These are phyloP conservation scores for Odontocerum albicorne DNA, from an alignment of 2,888 invertebrate genomes.

Conservation along the genomic window DNA sequence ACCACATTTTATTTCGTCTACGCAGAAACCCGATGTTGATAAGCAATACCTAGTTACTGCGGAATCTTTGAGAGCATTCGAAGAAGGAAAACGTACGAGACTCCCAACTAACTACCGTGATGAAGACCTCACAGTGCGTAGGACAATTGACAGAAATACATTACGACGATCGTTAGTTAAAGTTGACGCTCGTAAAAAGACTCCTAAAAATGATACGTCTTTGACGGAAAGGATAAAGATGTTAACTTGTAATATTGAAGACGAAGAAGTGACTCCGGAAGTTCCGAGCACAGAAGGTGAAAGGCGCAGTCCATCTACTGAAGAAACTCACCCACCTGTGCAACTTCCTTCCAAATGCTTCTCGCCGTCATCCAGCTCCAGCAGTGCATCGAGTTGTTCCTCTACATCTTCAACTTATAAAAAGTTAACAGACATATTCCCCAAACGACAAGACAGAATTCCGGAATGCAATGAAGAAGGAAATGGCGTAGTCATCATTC, in stretches of 20 bases:
- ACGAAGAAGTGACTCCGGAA: slow-evolving; percentile 53
- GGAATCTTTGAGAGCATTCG: slow-evolving; percentile 73
- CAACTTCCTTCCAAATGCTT: slow-evolving; percentile 60
- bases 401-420: slow-evolving; percentile 65
- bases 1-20: slow-evolving; percentile 62
- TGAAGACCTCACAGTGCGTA: slow-evolving; percentile 68
- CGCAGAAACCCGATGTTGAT: slow-evolving; percentile 53
- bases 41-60: slow-evolving; percentile 67
- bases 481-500: slow-evolving; percentile 46
- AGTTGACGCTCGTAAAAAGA: slow-evolving; percentile 61
- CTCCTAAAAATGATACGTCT: slow-evolving; percentile 70
- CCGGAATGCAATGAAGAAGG: slow-evolving; percentile 48
- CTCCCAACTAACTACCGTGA: slow-evolving; percentile 53
- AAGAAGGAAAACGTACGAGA: slow-evolving; percentile 62
- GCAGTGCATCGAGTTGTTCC: slow-evolving; percentile 59
- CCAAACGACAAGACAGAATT: slow-evolving; percentile 47
- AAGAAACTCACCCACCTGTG: slow-evolving; percentile 54
- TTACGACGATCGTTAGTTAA: slow-evolving; percentile 77
- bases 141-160: slow-evolving; percentile 83
- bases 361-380: slow-evolving; percentile 58
- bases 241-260: slow-evolving; percentile 83
- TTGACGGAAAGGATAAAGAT: slow-evolving; percentile 84
- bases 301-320: slow-evolving; percentile 67
- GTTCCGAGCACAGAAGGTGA: slow-evolving; percentile 46
- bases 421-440: slow-evolving; percentile 54